Evolutionary conservation across 2,113 vertebrate genomes (phyloP), one percentile per base, ranked within the genome.

Genomic region (Smithornis capensis): DNA sequence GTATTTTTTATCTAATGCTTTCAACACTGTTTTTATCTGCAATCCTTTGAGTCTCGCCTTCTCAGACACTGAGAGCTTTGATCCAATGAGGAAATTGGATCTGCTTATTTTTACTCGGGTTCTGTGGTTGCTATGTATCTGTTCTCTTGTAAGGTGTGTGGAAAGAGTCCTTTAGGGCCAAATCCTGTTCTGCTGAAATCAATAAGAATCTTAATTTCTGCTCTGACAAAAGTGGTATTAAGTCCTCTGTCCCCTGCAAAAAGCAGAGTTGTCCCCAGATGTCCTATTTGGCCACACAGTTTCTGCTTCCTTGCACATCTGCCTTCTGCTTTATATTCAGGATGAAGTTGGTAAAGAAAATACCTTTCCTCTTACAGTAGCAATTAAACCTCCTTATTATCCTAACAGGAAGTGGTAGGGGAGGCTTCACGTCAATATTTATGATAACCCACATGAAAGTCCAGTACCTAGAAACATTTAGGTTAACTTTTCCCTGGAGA

Each of bases 381-480:
- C 67, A 84, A 74, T 79, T 91, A 79, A 81, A 87, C 59, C 50
- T 80, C 67, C 47, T 91, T 38, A 62, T 81, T 85, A 93, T 83
- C 56, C 69, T 65, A 85, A 47, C 56, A 78, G 90, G 85, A 94
- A 96, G 88, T 56, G 60, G 50, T 70, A 40, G 56, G 44, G 52
- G 62, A 83, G 47, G 60, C 45, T 83, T 24, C 67, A 37, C 59
- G 28, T 88, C 60, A 59, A 3, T 50, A 42, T 88, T 86, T 87
- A 77, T 83, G 55, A 69, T 70, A 80, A 70, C 47, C 74, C 95
- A 93, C 93, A 67, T 80, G 78, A 92, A 95, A 95, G 95, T 53
- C 55, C 40, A 37, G 47, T 7, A 24, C 35, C 23, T 27, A n/a
- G 53, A 91, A 91, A 85, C 59, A 56, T 85, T 77, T 40, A 25